Base-by-base conservation (phyloP, 2,888 invertebrate genomes). In the Tetragnatha montana region DNA sequence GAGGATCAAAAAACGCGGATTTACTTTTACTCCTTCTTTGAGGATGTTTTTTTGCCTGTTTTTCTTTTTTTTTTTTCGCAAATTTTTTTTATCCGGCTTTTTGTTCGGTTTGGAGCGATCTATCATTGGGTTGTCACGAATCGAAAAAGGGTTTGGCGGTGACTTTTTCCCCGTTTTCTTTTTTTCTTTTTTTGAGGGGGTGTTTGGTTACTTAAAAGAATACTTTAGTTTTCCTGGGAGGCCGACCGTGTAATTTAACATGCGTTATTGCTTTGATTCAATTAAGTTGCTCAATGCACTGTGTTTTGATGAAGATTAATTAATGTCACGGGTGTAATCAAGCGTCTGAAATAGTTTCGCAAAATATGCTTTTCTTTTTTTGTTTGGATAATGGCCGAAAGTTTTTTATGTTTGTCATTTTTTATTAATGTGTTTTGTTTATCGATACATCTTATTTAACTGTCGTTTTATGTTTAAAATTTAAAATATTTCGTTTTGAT, bases 91-190 rank as follows among this genome's bases (percentile, higher is more conserved):
- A 1, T 80, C 60, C 35, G n/a, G 35, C 22, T 22, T 35, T 74
- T 74, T 86, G 76, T 78, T 35, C 21, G 22, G 50, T 79, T n/a
- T 71, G 78, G 71, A 49, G 69, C 85, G 50, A 76, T 84, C 75
- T 19, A 76, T 21, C 70, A 69, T n/a, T 84, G 35, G 69, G 47
- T 49, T 86, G 86, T 86, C 86, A 86, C 68, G 47, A 60, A 47
- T 71, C 51, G 86, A 79, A 79, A 74, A 74, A 79, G 51, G 35
- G 21, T 80, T 86, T 74, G 79, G 10, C 68, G 70, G 71, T 12
- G n/a, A 22, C 70, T 80, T 68, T 86, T 73, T 85, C 71, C 71
- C 71, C n/a, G n/a, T 85, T 70, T 71, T 73, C n/a, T 75, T 75
- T 75, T n/a, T 21, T 71, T 6, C 22, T 73, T n/a, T 6, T 73